Base-by-base conservation (phyloP, 2,113 vertebrate genomes). In the Mormoops blainvillei region DNA sequence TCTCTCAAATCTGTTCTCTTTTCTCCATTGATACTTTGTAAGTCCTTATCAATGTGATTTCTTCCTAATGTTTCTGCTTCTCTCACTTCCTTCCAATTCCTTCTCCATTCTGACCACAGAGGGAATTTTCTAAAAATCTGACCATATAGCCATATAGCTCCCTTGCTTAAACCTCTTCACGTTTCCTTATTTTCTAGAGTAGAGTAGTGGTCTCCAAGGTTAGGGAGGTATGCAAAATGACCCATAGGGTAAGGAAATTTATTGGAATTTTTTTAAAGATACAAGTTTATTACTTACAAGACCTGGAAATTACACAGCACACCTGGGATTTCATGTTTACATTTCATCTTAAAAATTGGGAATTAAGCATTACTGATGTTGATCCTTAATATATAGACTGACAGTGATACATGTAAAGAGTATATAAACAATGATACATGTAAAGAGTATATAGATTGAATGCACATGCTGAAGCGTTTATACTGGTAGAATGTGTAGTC, bases 141-240 rank as follows among this genome's bases (percentile, higher is more conserved):
- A 83, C 38, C 50, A 4, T 14, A 58, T 58, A 58, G 58, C 61
- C 28, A 87, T 73, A 68, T 28, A 78, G 16, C 0, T 76, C 48
- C 18, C 43, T 92, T 95, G 36, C 50, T 84, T 96, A 88, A 93
- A 88, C 28, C 45, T 94, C 28, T 89, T 82, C 73, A 52, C 70
- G 61, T 70, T 85, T 81, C 80, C 3, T 36, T 89, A 31, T 10
- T 91, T 31, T 68, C 22, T 58, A 65, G 52, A 56, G 58, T 91
- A 74, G 7, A 96, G 43, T n/a, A 94, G 58, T 94, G 22, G 28
- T 43, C 41, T 96, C 48, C 76, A 91, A 77, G 13, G 26, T 95
- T 45, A 89, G 15, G 52, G 61, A 91, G 12, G 52, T 58, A 56
- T 50, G 24, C 61, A 61, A 92, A 38, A 92, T 73, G 19, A 86